phyloP scores from a whole-genome alignment of 2,113 vertebrate genomes.

The Anhinga anhinga region DNA sequence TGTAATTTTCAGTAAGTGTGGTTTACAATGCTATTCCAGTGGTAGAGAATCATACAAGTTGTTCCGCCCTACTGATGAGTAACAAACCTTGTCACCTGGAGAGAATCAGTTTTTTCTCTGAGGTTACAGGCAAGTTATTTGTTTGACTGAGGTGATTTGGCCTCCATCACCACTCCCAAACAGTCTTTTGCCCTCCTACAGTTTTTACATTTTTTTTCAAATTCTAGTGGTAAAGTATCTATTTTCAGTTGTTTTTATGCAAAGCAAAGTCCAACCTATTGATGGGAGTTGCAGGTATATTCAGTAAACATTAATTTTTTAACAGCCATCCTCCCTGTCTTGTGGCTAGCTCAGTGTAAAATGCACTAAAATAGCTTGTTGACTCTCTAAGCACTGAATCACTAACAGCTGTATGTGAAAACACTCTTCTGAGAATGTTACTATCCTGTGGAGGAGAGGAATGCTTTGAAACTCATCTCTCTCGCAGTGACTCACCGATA shows the following conservation, averaged over 20 bases:
- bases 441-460: not conserved
- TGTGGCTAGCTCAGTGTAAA: not conserved
- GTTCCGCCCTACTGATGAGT: not conserved
- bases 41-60: not conserved
- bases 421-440: not conserved
- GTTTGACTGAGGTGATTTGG: not conserved
- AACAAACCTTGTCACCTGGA: not conserved
- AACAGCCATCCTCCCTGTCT: not conserved
- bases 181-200: not conserved
- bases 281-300: not conserved
- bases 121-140: not conserved
- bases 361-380: not conserved
- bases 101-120: not conserved
- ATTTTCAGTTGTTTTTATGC: not conserved
- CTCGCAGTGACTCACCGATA: not conserved
- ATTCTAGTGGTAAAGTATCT: not conserved
- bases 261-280: not conserved
- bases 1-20: not conserved
- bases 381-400: not conserved
- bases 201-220: accelerated
- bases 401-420: constrained; percentile 20
- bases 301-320: not conserved
- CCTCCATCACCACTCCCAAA: not conserved
- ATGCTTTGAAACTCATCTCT: constrained; percentile 45
- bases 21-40: not conserved